Conservation (phyloP, 2,797 vertebrate genomes). For the Diplodus puntazzo region DNA sequence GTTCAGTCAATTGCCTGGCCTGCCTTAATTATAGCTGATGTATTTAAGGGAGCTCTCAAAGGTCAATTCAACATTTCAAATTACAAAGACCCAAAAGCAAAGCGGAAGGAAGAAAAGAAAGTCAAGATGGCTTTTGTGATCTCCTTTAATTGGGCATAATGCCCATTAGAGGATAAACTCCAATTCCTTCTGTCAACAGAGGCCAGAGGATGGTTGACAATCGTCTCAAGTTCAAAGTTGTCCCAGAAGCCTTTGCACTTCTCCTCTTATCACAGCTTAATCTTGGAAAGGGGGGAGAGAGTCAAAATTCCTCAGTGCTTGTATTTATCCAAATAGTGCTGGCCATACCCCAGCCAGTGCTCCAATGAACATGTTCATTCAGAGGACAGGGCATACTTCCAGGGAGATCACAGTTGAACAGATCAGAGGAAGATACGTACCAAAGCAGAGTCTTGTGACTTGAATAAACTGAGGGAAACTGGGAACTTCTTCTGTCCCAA, state of each 20-base stretch:
- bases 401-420: constrained; percentile 76
- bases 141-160: constrained; percentile 72
- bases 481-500: constrained; percentile 24
- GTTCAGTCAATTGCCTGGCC: constrained; percentile 58
- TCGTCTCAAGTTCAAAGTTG: constrained; percentile 73
- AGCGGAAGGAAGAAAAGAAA: constrained; percentile 57
- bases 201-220: constrained; percentile 62
- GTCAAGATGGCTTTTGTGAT: constrained; percentile 70
- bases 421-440: constrained; percentile 66
- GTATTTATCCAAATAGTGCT: constrained; percentile 78
- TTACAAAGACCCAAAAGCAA: constrained; percentile 57
- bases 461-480: constrained; percentile 39
- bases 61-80: constrained; percentile 68
- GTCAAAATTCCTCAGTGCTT: constrained; percentile 79
- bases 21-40: constrained; percentile 75
- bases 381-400: constrained; percentile 76
- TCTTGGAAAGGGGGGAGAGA: constrained; percentile 59
- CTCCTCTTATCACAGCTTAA: constrained; percentile 59
- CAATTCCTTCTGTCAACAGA: constrained; percentile 51
- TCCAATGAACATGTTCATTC: constrained; percentile 76
- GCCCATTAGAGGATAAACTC: constrained; percentile 73
- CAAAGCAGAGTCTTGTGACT: constrained; percentile 68
- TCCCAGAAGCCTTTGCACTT: constrained; percentile 70
- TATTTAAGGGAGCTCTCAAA: constrained; percentile 73
- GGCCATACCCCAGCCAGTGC: constrained; percentile 72